Conservation (phyloP, 2,113 vertebrate genomes). For the Mastomys coucha region DNA sequence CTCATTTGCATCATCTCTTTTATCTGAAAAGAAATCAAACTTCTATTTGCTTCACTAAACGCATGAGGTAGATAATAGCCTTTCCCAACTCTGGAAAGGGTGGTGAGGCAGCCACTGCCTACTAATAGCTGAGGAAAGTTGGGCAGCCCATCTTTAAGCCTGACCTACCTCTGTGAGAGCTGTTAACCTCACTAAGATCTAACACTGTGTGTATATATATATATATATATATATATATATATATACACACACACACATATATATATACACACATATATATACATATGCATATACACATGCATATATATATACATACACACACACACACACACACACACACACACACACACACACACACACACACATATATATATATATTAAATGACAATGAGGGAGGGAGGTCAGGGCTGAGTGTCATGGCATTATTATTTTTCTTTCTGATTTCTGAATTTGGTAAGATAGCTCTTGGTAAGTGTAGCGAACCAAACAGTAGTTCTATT, state of each 20-base stretch:
- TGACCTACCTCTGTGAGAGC: background rate
- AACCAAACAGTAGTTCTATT: background rate
- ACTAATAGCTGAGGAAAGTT: conserved; percentile 7
- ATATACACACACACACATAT: too few species aligned
- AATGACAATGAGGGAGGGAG: background rate
- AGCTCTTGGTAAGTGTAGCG: background rate
- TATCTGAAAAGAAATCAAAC: conserved; percentile 87
- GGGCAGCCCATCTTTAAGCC: background rate
- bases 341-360: too few species aligned
- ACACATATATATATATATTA: too few species aligned
- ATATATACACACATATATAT: too few species aligned
- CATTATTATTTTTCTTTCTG: background rate
- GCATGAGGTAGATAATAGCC: conserved; percentile 70
- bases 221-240: too few species aligned
- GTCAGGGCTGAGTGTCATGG: background rate
- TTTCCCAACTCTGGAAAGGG: conserved; percentile 39
- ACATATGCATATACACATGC: too few species aligned
- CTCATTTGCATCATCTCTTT: conserved; percentile 87
- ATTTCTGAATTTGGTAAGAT: background rate
- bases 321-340: too few species aligned
- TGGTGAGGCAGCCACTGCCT: background rate
- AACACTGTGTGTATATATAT: background rate
- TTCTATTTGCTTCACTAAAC: conserved; percentile 84
- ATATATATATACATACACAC: too few species aligned
- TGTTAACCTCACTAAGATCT: background rate